Percentiles rank a stretch among this genome's conserved stretches.
phyloP scores from a whole-genome alignment of 2,113 vertebrate genomes.

The Phylloscopus trochiloides region DNA sequence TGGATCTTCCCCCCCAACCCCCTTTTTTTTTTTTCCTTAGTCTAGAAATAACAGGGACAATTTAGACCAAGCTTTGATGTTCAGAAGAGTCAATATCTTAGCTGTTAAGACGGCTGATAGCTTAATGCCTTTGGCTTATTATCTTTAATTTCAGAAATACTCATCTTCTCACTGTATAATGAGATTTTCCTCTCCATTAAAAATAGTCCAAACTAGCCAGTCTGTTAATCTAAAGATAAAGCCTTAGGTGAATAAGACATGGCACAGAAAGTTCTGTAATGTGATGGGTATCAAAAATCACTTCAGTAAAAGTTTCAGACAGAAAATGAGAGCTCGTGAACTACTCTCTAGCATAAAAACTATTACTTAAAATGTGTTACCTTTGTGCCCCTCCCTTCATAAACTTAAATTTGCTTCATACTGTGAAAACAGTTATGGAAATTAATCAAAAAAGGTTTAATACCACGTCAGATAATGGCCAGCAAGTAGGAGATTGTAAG shows the following conservation, averaged over 20 bases:
- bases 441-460: neutral
- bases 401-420: neutral
- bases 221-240: neutral
- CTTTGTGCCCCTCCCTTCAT: neutral
- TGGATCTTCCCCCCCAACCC: too few species aligned
- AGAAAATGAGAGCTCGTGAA: neutral
- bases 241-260: neutral
- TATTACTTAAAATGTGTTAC: neutral
- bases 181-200: neutral
- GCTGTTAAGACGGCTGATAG: conserved; percentile 26
- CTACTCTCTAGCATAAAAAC: neutral
- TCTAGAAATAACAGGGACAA: neutral
- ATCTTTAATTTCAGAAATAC: conserved; percentile 38
- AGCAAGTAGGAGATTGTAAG: neutral
- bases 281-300: neutral
- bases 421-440: neutral
- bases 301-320: neutral
- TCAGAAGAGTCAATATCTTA: conserved; percentile 27
- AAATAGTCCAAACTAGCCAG: neutral
- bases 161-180: conserved; percentile 14
- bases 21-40: neutral
- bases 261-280: neutral
- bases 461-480: neutral
- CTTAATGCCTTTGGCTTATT: conserved; percentile 44
- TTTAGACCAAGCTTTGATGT: conserved; percentile 46